phyloP scores from a whole-genome alignment of 64 coral and sea anemone genomes.

The Stylophora pistillata region DNA sequence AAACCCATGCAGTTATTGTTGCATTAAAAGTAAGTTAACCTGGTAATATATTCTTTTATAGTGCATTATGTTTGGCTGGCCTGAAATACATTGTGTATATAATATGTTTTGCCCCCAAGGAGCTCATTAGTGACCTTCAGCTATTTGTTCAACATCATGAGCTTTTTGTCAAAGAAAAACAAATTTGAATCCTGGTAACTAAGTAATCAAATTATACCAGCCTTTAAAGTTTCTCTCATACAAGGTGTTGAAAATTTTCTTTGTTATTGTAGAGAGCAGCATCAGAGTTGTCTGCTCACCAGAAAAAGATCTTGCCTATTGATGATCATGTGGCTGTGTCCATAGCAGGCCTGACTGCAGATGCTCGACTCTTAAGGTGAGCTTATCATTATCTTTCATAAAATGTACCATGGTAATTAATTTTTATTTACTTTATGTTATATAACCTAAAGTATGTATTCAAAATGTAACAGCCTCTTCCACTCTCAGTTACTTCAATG shows the following conservation, averaged over 20 bases:
- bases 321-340: slow-evolving; percentile 95
- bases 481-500: no score
- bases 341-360: slow-evolving; percentile 94
- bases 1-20: slow-evolving; percentile 91
- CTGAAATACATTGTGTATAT: not conserved
- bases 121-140: no score
- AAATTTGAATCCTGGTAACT: no score
- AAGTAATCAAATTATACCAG: no score
- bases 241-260: not conserved
- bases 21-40: slow-evolving; percentile 88
- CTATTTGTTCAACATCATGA: no score
- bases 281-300: slow-evolving; percentile 97
- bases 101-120: no score
- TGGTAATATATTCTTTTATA: not conserved
- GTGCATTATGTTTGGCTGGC: not conserved
- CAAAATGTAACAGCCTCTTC: no score
- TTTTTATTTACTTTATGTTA: no score
- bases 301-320: slow-evolving; percentile 95
- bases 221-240: no score
- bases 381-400: not conserved
- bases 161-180: no score
- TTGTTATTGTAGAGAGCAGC: slow-evolving; percentile 74
- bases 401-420: not conserved
- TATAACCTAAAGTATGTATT: no score
- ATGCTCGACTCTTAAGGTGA: slow-evolving; percentile 92